Conservation (phyloP, 2,888 invertebrate genomes). For the Steinernema hermaphroditum region DNA sequence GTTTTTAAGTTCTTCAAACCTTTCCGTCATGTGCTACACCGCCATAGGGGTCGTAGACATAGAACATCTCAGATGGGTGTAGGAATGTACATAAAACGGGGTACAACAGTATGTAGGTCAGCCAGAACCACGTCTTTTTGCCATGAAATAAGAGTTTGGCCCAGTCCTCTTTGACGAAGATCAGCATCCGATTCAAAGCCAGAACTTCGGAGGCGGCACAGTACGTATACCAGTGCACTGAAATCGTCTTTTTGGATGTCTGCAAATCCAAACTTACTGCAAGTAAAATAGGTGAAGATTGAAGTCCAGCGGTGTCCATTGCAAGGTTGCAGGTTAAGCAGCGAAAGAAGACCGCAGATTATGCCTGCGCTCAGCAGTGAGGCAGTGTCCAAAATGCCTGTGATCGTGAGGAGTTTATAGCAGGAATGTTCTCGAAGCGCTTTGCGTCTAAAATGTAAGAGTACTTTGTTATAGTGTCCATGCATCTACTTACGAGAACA, state of each 20-base stretch:
- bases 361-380: not conserved
- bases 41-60: not conserved
- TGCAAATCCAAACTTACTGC: not conserved
- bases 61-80: not conserved
- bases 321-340: not conserved
- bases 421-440: not conserved
- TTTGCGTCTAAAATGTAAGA: not conserved
- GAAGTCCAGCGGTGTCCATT: not conserved
- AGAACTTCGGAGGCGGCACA: not conserved
- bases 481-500: not conserved
- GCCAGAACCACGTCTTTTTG: not conserved
- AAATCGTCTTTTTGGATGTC: not conserved
- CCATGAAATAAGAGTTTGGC: not conserved
- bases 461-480: not conserved
- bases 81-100: not conserved
- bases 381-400: not conserved
- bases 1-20: not conserved
- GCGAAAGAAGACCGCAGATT: not conserved
- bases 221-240: not conserved
- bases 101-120: not conserved
- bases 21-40: not conserved
- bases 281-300: not conserved
- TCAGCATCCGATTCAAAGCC: not conserved
- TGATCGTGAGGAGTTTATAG: not conserved
- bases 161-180: not conserved